These are phyloP conservation scores for Agapornis roseicollis DNA, from an alignment of 2,113 vertebrate genomes.

Conservation along the genomic window DNA sequence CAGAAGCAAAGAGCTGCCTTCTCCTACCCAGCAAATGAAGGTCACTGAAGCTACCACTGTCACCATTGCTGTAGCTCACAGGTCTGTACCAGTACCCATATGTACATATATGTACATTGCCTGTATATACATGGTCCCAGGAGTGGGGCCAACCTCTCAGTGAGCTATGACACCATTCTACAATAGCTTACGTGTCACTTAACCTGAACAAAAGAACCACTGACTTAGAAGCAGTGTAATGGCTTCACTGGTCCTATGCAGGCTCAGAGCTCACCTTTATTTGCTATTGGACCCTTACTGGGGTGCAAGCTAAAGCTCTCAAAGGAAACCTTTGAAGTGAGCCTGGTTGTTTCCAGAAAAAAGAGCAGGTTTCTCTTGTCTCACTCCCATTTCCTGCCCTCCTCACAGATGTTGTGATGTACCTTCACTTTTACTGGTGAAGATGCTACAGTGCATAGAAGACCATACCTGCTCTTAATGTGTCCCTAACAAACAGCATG, in stretches of 20 bases:
- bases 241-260: fast-evolving
- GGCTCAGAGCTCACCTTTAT: neutral
- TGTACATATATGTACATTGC: neutral
- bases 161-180: neutral
- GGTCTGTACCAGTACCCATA: neutral
- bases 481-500: fast-evolving
- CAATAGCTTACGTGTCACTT: neutral
- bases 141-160: fast-evolving
- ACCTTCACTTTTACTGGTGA: neutral
- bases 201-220: neutral
- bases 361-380: neutral
- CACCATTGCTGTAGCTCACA: neutral
- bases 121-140: no score
- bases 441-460: neutral
- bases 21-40: neutral
- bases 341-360: neutral
- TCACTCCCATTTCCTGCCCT: neutral
- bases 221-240: neutral
- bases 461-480: neutral
- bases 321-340: neutral
- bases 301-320: neutral
- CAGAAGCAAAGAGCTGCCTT: neutral
- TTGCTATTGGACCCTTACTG: neutral
- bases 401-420: neutral
- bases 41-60: neutral